Conservation (phyloP, 1,140 invertebrate species). For the Pachypeltis micranthus region DNA sequence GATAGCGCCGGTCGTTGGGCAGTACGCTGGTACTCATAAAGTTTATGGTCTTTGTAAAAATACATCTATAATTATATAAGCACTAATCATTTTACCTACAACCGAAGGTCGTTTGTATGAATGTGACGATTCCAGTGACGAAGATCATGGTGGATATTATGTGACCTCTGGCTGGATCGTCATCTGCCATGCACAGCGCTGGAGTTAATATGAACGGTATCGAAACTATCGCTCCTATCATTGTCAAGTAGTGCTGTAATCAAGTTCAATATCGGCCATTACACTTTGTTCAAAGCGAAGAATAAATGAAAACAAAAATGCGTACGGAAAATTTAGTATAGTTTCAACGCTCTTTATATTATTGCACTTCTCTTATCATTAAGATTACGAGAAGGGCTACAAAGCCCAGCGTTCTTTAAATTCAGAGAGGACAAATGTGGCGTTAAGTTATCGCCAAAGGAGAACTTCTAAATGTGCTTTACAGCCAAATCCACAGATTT, state of each 20-base stretch:
- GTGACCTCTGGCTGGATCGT: slow-evolving; percentile 62
- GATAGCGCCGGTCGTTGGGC: too few species aligned
- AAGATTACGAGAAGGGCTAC: too few species aligned
- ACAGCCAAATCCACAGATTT: background rate
- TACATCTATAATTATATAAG: too few species aligned
- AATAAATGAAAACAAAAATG: background rate
- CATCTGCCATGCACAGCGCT: slow-evolving; percentile 65
- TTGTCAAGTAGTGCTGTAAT: slow-evolving; percentile 70
- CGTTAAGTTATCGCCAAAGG: background rate
- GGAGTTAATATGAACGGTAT: slow-evolving; percentile 73
- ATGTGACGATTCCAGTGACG: slow-evolving; percentile 70
- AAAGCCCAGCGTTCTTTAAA: too few species aligned
- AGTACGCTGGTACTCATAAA: too few species aligned
- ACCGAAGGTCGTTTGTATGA: slow-evolving; percentile 68
- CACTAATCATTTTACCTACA: slow-evolving; percentile 57
- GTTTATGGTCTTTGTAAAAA: too few species aligned
- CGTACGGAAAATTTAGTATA: background rate
- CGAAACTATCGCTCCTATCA: slow-evolving; percentile 75
- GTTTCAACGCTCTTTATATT: background rate
- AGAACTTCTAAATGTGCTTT: background rate
- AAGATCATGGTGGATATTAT: slow-evolving; percentile 83
- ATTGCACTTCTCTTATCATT: background rate
- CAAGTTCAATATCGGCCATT: background rate
- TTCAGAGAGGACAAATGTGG: too few species aligned
- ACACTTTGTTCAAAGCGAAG: background rate